These are phyloP conservation scores for Petrocephalus sullivani DNA, from an alignment of 2,797 vertebrate genomes.

Conservation along the genomic window DNA sequence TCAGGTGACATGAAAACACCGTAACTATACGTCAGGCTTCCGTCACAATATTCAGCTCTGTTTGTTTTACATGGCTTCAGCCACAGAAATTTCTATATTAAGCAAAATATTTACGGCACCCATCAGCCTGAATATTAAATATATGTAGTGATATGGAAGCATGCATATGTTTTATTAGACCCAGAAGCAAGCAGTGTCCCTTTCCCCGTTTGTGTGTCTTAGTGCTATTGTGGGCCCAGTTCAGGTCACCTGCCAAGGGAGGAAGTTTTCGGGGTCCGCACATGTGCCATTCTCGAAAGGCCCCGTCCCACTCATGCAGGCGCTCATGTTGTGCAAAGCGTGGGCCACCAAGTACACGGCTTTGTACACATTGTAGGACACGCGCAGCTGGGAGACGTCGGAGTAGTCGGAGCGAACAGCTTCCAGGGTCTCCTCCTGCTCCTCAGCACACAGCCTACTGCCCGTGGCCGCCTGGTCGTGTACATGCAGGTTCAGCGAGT, in stretches of 20 bases:
- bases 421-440: slow-evolving; percentile 46
- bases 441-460: slow-evolving; percentile 45
- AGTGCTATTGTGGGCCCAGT: not conserved
- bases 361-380: slow-evolving; percentile 66
- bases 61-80: not conserved
- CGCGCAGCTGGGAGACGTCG: slow-evolving; percentile 61
- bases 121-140: not conserved
- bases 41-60: not conserved
- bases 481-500: slow-evolving; percentile 47
- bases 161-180: not conserved
- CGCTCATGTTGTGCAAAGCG: slow-evolving; percentile 56
- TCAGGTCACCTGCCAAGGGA: slow-evolving; percentile 54
- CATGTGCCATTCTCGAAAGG: slow-evolving; percentile 55
- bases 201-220: not conserved
- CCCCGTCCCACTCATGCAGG: slow-evolving; percentile 48
- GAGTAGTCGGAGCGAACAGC: slow-evolving; percentile 49
- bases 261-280: slow-evolving; percentile 41
- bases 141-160: not conserved
- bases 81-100: not conserved
- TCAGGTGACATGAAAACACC: not conserved
- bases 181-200: not conserved
- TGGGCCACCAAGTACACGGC: slow-evolving; percentile 61
- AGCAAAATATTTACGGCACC: not conserved
- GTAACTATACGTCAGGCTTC: not conserved
- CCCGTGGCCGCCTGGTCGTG: slow-evolving; percentile 28